These are phyloP conservation scores for Coecobrya sp. DNA, from an alignment of 2,888 invertebrate genomes.

Conservation along the genomic window DNA sequence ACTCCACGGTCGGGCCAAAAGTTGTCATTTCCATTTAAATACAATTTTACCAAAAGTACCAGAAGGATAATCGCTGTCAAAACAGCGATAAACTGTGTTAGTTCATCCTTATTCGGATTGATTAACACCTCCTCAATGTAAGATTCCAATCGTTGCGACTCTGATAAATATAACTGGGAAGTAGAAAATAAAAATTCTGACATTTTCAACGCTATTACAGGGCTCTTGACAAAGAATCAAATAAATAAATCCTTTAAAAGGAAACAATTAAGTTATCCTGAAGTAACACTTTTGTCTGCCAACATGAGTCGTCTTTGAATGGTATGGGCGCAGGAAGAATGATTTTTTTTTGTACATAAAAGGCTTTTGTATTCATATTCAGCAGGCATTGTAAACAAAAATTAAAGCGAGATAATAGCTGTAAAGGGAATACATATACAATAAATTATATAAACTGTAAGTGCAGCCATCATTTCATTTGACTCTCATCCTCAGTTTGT, in stretches of 20 bases:
- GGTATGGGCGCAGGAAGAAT: neutral
- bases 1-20: conserved; percentile 80
- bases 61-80: conserved; percentile 26
- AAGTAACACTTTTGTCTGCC: conserved; percentile 14
- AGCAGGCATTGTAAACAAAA: neutral
- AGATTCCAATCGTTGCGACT: conserved; percentile 41
- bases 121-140: conserved; percentile 71
- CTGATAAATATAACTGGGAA: conserved; percentile 69
- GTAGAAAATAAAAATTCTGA: conserved; percentile 68
- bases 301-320: neutral
- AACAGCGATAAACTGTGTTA: conserved; percentile 53
- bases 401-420: conserved; percentile 33
- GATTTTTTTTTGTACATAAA: conserved; percentile 25
- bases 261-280: conserved; percentile 28
- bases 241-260: conserved; percentile 38
- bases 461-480: neutral
- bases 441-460: neutral
- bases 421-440: conserved; percentile 10
- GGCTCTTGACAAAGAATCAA: neutral
- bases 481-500: conserved; percentile 42
- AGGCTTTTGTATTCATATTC: neutral
- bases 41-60: conserved; percentile 64
- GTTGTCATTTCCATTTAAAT: conserved; percentile 73
- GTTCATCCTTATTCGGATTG: conserved; percentile 62
- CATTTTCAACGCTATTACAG: conserved; percentile 57